Conservation (phyloP, 1,140 invertebrate genomes). For the Heterodera schachtii region DNA sequence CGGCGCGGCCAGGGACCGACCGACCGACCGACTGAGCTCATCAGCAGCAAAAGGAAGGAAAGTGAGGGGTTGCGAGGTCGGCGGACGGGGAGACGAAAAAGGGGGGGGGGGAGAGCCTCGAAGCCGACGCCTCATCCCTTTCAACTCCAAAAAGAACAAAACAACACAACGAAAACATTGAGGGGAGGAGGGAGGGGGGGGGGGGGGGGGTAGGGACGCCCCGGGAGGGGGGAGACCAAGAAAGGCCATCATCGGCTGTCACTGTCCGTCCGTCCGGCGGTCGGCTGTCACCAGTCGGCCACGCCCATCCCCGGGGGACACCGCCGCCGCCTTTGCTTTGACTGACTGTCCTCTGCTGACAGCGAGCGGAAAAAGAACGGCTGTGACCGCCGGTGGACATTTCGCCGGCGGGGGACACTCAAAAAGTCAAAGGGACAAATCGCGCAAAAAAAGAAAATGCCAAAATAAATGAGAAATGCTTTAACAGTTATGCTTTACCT, state of each 20-base stretch:
- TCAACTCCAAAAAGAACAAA: not conserved
- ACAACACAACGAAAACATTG: conserved; percentile 18
- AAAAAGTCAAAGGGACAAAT: not conserved
- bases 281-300: conserved; percentile 15
- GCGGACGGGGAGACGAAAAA: too few species aligned
- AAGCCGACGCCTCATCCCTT: not conserved
- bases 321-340: too few species aligned
- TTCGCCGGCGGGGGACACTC: too few species aligned
- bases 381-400: not conserved
- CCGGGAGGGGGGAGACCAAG: not conserved
- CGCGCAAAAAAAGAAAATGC: not conserved
- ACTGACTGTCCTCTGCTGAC: too few species aligned
- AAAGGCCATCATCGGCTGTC: not conserved
- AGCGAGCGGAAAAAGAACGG: not conserved
- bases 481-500: too few species aligned
- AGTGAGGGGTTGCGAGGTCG: too few species aligned
- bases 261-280: not conserved
- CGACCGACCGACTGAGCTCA: not conserved
- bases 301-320: not conserved
- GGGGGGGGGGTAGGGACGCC: not conserved
- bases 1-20: conserved; percentile 13
- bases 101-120: not conserved
- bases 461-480: not conserved
- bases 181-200: too few species aligned
- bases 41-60: too few species aligned